Evolutionary conservation across 2,113 vertebrate species (phyloP), one percentile per base, ranked within the genome.

Genomic region (Lasiurus borealis): DNA sequence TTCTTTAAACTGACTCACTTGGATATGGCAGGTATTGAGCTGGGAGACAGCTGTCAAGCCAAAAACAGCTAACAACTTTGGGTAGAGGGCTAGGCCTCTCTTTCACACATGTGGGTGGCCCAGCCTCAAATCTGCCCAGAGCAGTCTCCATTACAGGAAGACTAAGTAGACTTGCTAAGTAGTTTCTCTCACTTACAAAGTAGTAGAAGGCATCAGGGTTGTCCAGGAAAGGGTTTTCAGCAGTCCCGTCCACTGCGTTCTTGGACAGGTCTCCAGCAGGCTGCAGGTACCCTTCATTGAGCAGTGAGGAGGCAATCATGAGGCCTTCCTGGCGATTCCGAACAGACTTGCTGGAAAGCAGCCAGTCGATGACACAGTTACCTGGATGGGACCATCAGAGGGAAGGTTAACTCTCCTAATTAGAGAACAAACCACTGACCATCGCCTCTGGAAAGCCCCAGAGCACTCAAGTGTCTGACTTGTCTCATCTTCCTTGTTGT

Each of bases 201-300:
- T 99, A 99, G 95, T 99, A 99, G 90, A 99, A 98, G 75, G 99
- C 99, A 69, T 99, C 98, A 0, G 98, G 88, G 5, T 99, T 97
- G 94, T 99, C 99, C 72, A 99, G 97, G 85, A 99, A 99, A 34
- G 98, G 93, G 3, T 97, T 98, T 48, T 99, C 99, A 3, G 98
- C 97, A 0, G 95, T 94, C 0, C 98, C 96, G 31, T 99, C 99
- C 0, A 97, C 98, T 7, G 98, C 99, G 0, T 90, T 97, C 96
- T 99, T 99, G 48, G 99, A 99, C 0, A 98, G 72, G 3, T 99
- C 99, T 6, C 99, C 99, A 0, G 99, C 99, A 12, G 99, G 98
- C 95, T 99, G 99, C 3, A 99, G 98, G 88, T 99, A 99, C 4
- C 99, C 99, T 96, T 99, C 99, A 7, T 95, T 99, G 93, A 99